Evolutionary conservation across 2,113 vertebrate genomes (phyloP).

Genomic region (Gobius niger): DNA sequence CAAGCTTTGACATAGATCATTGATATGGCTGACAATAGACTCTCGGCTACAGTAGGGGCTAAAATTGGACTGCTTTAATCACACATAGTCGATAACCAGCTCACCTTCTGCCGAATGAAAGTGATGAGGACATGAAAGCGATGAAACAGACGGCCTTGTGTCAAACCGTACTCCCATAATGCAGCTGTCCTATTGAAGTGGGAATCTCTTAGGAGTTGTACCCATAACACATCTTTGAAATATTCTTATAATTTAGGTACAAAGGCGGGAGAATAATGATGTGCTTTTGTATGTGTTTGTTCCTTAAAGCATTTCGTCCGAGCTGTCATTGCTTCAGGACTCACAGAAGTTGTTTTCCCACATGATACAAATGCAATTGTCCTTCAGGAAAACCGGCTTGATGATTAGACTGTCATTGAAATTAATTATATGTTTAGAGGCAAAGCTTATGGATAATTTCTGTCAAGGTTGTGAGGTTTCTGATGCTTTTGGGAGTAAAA

Average conservation of each 20-base stretch:
- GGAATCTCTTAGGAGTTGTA: constrained; percentile 25
- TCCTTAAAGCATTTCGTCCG: constrained; percentile 19
- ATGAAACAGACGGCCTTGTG: constrained; percentile 34
- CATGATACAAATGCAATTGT: constrained; percentile 45
- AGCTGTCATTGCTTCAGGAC: constrained; percentile 23
- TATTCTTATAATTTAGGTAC: constrained; percentile 16
- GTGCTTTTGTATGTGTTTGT: constrained; percentile 1
- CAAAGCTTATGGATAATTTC: constrained; percentile 12
- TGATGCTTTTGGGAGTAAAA: constrained; percentile 2
- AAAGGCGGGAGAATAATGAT: constrained; percentile 44
- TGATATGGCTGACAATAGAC: constrained; percentile 61
- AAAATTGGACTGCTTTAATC: constrained; percentile 62
- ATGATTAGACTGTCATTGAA: constrained; percentile 55
- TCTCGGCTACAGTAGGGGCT: constrained; percentile 34
- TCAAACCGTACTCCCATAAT: constrained; percentile 36
- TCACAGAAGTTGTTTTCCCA: constrained; percentile 36
- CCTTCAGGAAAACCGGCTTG: constrained; percentile 51
- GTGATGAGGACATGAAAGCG: constrained; percentile 61
- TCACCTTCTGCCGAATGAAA: constrained; percentile 64
- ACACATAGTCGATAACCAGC: constrained; percentile 44
- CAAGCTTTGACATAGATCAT: constrained; percentile 43
- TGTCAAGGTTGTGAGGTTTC: neutral
- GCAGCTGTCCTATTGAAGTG: constrained; percentile 18
- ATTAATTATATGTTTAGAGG: constrained; percentile 48
- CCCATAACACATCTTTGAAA: constrained; percentile 21